Evolutionary conservation across 2,113 vertebrate genomes (phyloP), one percentile per base, ranked within the genome.

Genomic region (Syngnathus floridae): DNA sequence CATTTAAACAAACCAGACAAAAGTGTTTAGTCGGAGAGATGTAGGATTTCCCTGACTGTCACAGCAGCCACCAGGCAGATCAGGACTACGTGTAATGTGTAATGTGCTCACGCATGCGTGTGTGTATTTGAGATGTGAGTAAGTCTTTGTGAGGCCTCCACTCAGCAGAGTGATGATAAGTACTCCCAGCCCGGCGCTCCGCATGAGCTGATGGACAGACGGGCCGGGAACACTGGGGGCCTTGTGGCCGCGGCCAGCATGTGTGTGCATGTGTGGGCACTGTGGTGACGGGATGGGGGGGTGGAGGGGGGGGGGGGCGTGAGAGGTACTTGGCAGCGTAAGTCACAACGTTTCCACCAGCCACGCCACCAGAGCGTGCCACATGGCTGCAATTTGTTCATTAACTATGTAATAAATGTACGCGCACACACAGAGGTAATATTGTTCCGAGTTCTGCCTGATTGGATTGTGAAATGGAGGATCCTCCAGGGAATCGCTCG

Each of bases 371-470:
- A 81, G 80, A 64, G 76, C 82, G 72, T 83, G 79, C 81, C 90
- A 91, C 89, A 90, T 91, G 91, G 89, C 87, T 87, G 82, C 90
- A 90, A 90, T 91, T 90, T 90, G 82, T 88, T 90, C 89, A 90
- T 91, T 90, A 90, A 78, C 80, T 82, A 83, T 82, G 86, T 88
- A 87, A 91, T 89, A 91, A 90, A 91, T 86, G 87, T 88, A 86
- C 81, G 82, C 85, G 80, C 83, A 80, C 82, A 82, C 82, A 88
- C 85, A 89, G 83, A 82, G 78, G 82, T 87, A 86, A 88, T 88
- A 90, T 89, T 90, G 86, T 90, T 90, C 77, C 0, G 67, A 82
- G 76, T 87, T 80, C 69, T 70, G 82, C 69, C 82, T 86, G 88
- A 86, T 87, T 87, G 84, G 84, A 85, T 89, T 87, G 66, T 80